Evolutionary conservation across 1,140 invertebrate genomes (phyloP).

Genomic region (Cydia fagiglandana): DNA sequence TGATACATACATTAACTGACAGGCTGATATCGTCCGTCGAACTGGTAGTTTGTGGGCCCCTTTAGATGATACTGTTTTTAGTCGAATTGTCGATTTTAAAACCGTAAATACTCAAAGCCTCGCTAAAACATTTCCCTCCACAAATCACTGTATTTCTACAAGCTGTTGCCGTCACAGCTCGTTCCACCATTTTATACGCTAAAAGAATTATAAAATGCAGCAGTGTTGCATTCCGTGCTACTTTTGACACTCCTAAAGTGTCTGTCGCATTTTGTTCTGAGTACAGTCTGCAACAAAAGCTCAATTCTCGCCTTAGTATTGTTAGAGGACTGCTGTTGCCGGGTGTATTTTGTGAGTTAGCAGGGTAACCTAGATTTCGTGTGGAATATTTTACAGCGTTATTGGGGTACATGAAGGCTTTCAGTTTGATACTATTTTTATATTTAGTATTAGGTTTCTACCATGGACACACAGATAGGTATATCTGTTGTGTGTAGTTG

Average conservation of each 20-base stretch:
- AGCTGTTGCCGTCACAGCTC: conserved; percentile 5
- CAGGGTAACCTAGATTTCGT: conserved; percentile 19
- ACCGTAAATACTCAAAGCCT: background rate
- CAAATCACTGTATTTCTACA: background rate
- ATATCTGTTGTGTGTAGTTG: too few relatives aligned
- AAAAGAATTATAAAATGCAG: conserved; percentile 30
- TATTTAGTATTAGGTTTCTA: too few relatives aligned
- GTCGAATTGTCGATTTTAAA: too few relatives aligned
- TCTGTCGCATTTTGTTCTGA: background rate
- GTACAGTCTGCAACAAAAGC: conserved; percentile 2
- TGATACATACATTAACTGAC: too few relatives aligned
- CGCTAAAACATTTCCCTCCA: background rate
- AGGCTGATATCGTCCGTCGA: too few relatives aligned
- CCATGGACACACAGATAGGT: too few relatives aligned
- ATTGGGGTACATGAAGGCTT: too few relatives aligned
- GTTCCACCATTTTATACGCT: conserved; percentile 3
- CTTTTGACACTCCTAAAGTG: conserved; percentile 24
- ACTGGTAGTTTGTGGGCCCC: too few relatives aligned
- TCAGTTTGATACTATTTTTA: too few relatives aligned
- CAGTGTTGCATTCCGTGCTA: conserved; percentile 22
- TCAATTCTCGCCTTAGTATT: conserved; percentile 2
- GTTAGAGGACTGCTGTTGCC: background rate
- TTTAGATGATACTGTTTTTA: too few relatives aligned
- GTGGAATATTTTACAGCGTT: background rate
- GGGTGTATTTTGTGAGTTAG: conserved; percentile 18